Evolutionary conservation across 2,113 vertebrate genomes (phyloP).

Genomic region (Mixornis gularis): DNA sequence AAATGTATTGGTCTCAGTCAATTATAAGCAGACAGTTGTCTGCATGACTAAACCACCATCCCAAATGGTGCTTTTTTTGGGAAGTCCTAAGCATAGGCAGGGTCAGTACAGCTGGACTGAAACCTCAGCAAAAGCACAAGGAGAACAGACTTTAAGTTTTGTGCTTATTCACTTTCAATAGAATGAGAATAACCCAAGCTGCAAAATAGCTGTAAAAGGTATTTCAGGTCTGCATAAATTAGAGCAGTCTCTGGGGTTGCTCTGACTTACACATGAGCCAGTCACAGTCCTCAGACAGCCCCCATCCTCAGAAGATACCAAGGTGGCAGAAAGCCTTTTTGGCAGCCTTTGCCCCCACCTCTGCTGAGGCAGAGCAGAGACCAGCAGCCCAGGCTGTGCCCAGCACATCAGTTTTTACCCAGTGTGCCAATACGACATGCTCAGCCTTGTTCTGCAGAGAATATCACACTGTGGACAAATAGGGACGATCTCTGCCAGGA

Average conservation of each 20-base stretch:
- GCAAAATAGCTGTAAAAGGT: not conserved
- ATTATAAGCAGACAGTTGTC: constrained; percentile 58
- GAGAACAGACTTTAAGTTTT: not conserved
- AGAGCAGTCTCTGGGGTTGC: not conserved
- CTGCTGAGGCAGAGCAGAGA: not conserved
- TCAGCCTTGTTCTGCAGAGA: not conserved
- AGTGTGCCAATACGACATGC: fast-evolving
- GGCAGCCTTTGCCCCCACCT: not conserved
- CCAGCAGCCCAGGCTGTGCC: not conserved
- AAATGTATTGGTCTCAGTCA: constrained; percentile 57
- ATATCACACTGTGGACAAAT: not conserved
- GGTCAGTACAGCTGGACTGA: not conserved
- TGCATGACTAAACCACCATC: constrained; percentile 48
- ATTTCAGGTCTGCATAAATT: not conserved
- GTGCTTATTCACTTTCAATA: not conserved
- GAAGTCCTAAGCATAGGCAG: constrained; percentile 3
- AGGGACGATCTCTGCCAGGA: not conserved
- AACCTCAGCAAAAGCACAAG: constrained; percentile 29
- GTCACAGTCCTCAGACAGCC: not conserved
- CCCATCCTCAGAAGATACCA: not conserved
- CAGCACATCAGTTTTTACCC: not conserved
- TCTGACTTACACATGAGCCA: not conserved
- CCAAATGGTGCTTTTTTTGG: constrained; percentile 44
- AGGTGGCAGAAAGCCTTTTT: not conserved
- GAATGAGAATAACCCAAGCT: not conserved